phyloP scores from a whole-genome alignment of 2,888 invertebrate genomes.

The Cryptocephalus primarius region DNA sequence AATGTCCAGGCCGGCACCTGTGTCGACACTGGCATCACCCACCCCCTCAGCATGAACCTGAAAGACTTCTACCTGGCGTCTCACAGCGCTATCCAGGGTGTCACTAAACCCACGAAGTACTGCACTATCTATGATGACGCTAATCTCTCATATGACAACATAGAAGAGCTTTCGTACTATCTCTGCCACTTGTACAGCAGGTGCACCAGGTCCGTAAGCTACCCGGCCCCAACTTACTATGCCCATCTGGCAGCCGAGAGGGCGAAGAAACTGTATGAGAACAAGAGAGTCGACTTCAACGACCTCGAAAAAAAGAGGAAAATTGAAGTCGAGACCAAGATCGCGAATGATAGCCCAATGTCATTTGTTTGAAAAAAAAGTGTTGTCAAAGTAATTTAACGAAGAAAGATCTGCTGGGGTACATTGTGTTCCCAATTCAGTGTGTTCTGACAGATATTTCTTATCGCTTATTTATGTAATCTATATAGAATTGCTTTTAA shows the following conservation, averaged over 20 bases:
- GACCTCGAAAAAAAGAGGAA: no score
- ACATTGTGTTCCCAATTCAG: no score
- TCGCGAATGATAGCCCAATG: no score
- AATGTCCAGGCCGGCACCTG: slow-evolving; percentile 47
- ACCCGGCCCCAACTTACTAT: slow-evolving; percentile 80
- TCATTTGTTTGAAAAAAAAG: no score
- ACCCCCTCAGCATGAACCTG: slow-evolving; percentile 52
- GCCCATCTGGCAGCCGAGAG: slow-evolving; percentile 77
- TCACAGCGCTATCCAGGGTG: slow-evolving; percentile 64
- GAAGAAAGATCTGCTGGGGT: no score
- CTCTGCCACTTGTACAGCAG: slow-evolving; percentile 78
- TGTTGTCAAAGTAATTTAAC: no score
- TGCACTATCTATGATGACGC: slow-evolving; percentile 73
- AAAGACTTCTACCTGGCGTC: slow-evolving; percentile 74
- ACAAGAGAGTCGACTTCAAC: no score
- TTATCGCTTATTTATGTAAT: no score
- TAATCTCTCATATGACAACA: slow-evolving; percentile 54
- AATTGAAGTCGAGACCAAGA: no score
- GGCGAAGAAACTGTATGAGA: slow-evolving; percentile 31
- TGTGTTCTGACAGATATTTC: no score
- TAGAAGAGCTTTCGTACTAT: slow-evolving; percentile 70
- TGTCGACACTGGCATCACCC: slow-evolving; percentile 76
- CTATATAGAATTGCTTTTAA: no score
- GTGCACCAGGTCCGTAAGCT: slow-evolving; percentile 73
- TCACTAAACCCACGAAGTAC: slow-evolving; percentile 77